These are phyloP conservation scores for Papilio aristodemus DNA, from an alignment of 1,140 invertebrate species.

Conservation along the genomic window DNA sequence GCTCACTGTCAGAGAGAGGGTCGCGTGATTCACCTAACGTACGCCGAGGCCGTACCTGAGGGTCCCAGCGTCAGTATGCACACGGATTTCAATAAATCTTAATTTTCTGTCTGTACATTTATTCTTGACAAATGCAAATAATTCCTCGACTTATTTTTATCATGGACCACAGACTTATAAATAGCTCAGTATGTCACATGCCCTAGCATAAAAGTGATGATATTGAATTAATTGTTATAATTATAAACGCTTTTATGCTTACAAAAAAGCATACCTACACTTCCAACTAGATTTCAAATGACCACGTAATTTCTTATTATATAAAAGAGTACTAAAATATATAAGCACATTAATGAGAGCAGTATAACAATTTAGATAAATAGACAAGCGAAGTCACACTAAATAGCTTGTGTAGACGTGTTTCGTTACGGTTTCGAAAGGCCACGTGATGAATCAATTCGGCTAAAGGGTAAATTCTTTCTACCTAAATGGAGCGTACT, in stretches of 20 bases:
- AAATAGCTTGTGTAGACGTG: neutral
- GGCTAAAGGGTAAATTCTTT: slow-evolving; percentile 31
- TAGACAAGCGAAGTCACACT: neutral
- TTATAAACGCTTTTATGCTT: too few relatives aligned
- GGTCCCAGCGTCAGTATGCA: slow-evolving; percentile 21
- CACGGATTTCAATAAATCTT: neutral
- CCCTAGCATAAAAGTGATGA: too few relatives aligned
- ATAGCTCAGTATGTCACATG: too few relatives aligned
- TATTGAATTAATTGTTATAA: too few relatives aligned
- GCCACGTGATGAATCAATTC: slow-evolving; percentile 17
- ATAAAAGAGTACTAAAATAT: too few relatives aligned
- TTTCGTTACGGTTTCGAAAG: slow-evolving; percentile 29
- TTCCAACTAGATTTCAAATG: too few relatives aligned
- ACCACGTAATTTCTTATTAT: too few relatives aligned
- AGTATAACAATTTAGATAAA: too few relatives aligned
- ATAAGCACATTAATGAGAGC: too few relatives aligned
- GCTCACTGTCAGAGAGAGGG: neutral
- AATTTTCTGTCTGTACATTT: slow-evolving; percentile 13
- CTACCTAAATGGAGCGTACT: slow-evolving; percentile 20
- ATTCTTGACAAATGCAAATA: neutral
- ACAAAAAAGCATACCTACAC: too few relatives aligned
- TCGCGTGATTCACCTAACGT: slow-evolving; percentile 18
- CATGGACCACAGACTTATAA: neutral
- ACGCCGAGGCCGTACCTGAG: slow-evolving; percentile 3
- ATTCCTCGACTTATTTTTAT: neutral